Evolutionary conservation across 2,113 vertebrate species (phyloP).

Genomic region (Phalacrocorax carbo): DNA sequence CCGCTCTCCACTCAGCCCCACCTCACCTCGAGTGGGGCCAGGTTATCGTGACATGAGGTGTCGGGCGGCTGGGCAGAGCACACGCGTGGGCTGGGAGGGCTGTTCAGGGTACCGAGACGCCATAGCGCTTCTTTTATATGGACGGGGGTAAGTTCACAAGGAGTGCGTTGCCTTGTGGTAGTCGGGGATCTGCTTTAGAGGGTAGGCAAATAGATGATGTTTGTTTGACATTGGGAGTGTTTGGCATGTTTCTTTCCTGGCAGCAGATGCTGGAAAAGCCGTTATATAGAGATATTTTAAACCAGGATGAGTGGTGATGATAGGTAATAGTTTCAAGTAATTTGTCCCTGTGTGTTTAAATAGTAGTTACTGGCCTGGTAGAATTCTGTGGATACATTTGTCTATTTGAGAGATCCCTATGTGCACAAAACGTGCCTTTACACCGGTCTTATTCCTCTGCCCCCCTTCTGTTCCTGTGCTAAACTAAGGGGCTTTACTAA

Average conservation of each 20-base stretch:
- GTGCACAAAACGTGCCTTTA: slow-evolving; percentile 36
- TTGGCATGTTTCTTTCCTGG: background rate
- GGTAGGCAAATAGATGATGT: background rate
- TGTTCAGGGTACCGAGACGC: fast-evolving
- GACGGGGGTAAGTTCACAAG: fast-evolving
- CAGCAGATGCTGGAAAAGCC: background rate
- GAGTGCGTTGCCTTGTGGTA: background rate
- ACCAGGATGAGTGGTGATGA: background rate
- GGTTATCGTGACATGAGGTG: background rate
- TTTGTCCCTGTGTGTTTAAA: background rate
- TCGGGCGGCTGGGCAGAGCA: background rate
- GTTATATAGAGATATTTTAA: background rate
- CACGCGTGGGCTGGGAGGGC: no score
- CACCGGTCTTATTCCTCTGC: background rate
- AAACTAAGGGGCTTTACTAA: background rate
- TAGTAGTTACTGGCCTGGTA: background rate
- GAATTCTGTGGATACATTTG: background rate
- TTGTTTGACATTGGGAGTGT: background rate
- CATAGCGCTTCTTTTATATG: fast-evolving
- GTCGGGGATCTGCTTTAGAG: background rate
- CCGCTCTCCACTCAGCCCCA: background rate
- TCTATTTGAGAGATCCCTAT: background rate
- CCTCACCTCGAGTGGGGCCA: background rate
- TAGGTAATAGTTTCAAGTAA: background rate
- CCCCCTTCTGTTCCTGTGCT: background rate